Evolutionary conservation across 2,888 invertebrate genomes (phyloP).

Genomic region (Agrotis segetum): DNA sequence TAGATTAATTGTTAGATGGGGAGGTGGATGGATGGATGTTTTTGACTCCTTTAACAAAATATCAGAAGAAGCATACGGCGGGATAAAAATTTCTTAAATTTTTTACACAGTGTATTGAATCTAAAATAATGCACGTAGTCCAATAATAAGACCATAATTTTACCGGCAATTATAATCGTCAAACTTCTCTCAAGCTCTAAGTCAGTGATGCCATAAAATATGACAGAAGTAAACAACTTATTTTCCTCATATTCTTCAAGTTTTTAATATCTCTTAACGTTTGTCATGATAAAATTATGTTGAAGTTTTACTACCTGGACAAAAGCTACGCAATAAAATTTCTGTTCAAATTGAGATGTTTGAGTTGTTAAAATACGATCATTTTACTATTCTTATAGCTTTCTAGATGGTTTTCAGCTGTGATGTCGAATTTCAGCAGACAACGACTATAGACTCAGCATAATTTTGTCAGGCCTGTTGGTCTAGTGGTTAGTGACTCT

Average conservation of each 20-base stretch:
- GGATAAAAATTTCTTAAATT: no score
- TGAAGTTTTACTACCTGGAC: constrained; percentile 2
- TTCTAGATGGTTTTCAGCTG: neutral
- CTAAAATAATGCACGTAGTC: neutral
- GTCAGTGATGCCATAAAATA: neutral
- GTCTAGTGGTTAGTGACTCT: no score
- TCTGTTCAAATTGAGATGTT: neutral
- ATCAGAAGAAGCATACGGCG: no score
- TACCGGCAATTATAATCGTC: neutral
- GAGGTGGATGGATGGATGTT: no score
- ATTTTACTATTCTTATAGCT: neutral
- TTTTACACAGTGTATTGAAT: no score
- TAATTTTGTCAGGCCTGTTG: no score
- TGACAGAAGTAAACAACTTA: constrained; percentile 4
- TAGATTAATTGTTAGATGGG: no score
- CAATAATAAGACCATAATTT: neutral
- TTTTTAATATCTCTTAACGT: neutral
- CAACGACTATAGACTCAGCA: no score
- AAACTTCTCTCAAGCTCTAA: neutral
- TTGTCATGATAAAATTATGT: neutral
- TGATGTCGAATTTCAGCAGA: no score
- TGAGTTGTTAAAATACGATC: neutral
- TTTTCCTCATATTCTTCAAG: neutral
- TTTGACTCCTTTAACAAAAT: no score
- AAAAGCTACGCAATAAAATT: neutral